A percentile compares a stretch with the other conserved stretches of the same genome.
These are phyloP conservation scores for Acromyrmex echinatior DNA, from an alignment of 1,140 invertebrate species.

Conservation along the genomic window DNA sequence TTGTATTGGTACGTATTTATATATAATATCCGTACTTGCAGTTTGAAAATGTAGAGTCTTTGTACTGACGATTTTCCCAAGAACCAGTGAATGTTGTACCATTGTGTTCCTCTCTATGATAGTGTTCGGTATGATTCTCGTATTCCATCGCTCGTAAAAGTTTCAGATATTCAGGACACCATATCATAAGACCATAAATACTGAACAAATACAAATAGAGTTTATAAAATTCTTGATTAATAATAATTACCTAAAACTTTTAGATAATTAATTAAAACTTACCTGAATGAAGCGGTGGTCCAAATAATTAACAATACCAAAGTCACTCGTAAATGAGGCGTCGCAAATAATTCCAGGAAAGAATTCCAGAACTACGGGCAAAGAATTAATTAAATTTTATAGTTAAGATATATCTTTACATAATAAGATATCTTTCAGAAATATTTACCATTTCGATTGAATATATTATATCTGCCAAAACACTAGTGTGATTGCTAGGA, in stretches of 20 bases:
- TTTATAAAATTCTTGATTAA: conserved; percentile 71
- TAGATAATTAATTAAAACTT: conserved; percentile 50
- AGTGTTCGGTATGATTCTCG: conserved; percentile 77
- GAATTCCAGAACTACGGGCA: conserved; percentile 88
- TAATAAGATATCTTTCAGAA: not conserved
- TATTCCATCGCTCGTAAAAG: conserved; percentile 84
- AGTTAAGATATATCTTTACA: not conserved
- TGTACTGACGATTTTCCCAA: conserved; percentile 86
- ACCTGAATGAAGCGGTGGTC: conserved; percentile 83
- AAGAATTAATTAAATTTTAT: conserved; percentile 46
- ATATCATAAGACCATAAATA: conserved; percentile 83
- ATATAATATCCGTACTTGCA: conserved; percentile 77
- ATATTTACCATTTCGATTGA: conserved; percentile 84
- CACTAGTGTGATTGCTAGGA: conserved; percentile 84
- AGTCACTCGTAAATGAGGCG: conserved; percentile 86
- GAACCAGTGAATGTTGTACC: conserved; percentile 81
- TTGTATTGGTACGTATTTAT: not conserved
- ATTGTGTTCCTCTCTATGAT: conserved; percentile 72
- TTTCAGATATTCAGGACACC: conserved; percentile 84
- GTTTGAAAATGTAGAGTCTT: conserved; percentile 80
- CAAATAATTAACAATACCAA: conserved; percentile 81
- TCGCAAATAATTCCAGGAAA: conserved; percentile 87
- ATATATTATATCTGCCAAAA: conserved; percentile 85
- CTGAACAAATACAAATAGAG: conserved; percentile 75
- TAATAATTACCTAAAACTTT: not conserved